Percentiles rank a stretch among this genome's conserved stretches.
These are phyloP conservation scores for Danio jaintianensis DNA, from an alignment of 2,797 vertebrate species.

Conservation along the genomic window DNA sequence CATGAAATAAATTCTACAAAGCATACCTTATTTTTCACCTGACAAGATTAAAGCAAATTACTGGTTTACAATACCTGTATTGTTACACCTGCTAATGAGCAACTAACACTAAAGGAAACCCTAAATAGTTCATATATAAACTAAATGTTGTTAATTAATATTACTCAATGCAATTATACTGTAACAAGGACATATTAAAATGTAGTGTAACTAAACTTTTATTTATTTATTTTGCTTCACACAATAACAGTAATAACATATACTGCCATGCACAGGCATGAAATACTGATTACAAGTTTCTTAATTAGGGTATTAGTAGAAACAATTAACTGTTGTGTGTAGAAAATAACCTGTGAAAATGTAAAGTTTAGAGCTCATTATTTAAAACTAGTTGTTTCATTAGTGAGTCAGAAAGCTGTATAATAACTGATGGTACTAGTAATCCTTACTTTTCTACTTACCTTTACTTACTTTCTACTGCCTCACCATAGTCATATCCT, in stretches of 20 bases:
- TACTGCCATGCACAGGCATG: not conserved
- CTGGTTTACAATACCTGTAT: too few species aligned
- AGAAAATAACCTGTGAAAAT: not conserved
- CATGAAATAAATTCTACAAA: not conserved
- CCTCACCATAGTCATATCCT: not conserved
- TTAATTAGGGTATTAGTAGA: not conserved
- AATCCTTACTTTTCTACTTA: not conserved
- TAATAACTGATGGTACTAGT: not conserved
- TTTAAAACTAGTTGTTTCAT: not conserved
- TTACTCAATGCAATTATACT: not conserved
- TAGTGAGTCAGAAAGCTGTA: not conserved
- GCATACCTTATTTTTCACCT: too few species aligned
- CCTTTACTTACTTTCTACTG: not conserved
- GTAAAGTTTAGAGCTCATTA: not conserved
- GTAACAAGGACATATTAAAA: not conserved
- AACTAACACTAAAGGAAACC: not conserved
- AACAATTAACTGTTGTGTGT: not conserved
- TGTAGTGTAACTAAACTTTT: not conserved
- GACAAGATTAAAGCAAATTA: too few species aligned
- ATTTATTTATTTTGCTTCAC: not conserved
- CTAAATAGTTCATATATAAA: not conserved
- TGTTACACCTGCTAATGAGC: not conserved
- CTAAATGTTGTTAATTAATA: not conserved
- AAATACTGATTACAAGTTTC: not conserved
- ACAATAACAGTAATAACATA: not conserved